These are phyloP conservation scores for Entomobrya proxima DNA, from an alignment of 2,888 invertebrate genomes.

Conservation along the genomic window DNA sequence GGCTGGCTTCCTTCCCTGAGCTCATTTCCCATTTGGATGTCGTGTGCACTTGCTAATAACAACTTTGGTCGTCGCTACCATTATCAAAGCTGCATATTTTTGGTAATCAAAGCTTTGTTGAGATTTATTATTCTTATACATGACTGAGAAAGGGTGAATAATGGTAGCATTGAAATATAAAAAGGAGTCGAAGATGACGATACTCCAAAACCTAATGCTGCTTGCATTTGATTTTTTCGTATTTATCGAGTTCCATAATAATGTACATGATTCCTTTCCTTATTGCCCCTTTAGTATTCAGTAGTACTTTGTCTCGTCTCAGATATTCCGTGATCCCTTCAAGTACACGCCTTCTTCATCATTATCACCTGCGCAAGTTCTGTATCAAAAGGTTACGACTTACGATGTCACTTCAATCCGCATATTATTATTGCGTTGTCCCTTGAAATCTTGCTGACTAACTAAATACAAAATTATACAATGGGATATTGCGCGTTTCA, in stretches of 20 bases:
- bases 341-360: background rate
- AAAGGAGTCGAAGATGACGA: no score
- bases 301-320: background rate
- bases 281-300: background rate
- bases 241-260: no score
- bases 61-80: background rate
- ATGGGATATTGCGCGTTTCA: background rate
- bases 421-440: background rate
- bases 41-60: background rate
- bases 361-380: background rate
- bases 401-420: background rate
- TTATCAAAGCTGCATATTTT: background rate
- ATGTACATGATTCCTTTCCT: no score
- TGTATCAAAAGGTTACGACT: background rate
- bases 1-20: slow-evolving; percentile 60
- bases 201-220: no score
- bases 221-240: no score
- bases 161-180: no score
- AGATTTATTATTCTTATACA: no score
- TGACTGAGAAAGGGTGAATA: no score
- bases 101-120: no score
- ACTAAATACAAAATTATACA: background rate
- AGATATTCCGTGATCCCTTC: background rate
- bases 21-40: slow-evolving; percentile 61
- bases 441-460: background rate